phyloP scores from a whole-genome alignment of 2,888 invertebrate genomes.

The Amiota mariae region DNA sequence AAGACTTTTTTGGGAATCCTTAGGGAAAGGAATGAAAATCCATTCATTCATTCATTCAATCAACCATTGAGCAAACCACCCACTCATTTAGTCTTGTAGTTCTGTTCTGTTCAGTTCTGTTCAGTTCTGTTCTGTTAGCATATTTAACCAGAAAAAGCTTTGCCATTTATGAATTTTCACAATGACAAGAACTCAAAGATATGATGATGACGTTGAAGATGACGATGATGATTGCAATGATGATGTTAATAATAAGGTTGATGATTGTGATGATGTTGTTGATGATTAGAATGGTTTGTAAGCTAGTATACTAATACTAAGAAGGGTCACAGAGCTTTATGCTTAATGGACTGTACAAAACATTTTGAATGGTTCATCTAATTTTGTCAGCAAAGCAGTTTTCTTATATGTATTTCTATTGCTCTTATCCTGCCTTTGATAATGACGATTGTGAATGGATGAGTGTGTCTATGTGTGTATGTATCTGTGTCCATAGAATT shows the following conservation, averaged over 20 bases:
- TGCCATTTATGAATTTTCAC: constrained; percentile 21
- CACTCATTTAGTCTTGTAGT: no score
- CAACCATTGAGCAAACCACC: no score
- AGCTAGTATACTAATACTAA: background rate
- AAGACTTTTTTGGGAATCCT: no score
- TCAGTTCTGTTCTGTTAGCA: background rate
- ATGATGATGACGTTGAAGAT: background rate
- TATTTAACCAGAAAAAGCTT: constrained; percentile 12
- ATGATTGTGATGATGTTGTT: background rate
- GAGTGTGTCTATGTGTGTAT: background rate
- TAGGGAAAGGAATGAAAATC: background rate
- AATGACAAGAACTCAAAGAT: background rate
- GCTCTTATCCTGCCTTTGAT: constrained; percentile 6
- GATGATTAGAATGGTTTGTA: background rate
- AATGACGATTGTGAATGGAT: constrained; percentile 1
- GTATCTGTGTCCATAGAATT: background rate
- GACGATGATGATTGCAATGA: background rate
- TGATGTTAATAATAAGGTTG: background rate
- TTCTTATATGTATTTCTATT: background rate
- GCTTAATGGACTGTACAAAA: constrained; percentile 26
- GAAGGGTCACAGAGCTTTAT: background rate
- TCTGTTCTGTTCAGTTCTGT: no score
- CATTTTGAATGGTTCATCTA: constrained; percentile 27
- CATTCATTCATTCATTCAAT: no score
- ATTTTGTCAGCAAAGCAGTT: constrained; percentile 24